These are phyloP conservation scores for Eueremaeus valkanovi DNA, from an alignment of 2,888 invertebrate genomes.

Conservation along the genomic window DNA sequence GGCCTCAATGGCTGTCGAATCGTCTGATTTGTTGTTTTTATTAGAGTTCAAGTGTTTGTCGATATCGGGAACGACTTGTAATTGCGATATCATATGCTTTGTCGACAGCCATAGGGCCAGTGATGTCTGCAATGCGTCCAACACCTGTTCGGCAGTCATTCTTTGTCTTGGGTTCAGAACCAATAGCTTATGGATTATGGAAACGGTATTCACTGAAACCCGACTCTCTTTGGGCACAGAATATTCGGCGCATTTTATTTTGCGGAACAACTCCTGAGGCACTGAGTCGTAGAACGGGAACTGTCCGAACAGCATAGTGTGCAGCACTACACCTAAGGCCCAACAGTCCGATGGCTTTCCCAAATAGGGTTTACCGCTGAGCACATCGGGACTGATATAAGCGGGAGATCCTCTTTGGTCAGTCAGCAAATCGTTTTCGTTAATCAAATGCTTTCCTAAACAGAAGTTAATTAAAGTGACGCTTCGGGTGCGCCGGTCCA, in stretches of 20 bases:
- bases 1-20: constrained; percentile 10
- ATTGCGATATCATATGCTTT: constrained; percentile 30
- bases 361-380: constrained; percentile 69
- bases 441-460: constrained; percentile 68
- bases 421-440: constrained; percentile 65
- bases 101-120: constrained; percentile 51
- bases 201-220: constrained; percentile 63
- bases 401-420: constrained; percentile 75
- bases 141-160: constrained; percentile 64
- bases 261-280: constrained; percentile 67
- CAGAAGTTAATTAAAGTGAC: constrained; percentile 72
- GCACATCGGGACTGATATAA: constrained; percentile 73
- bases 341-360: constrained; percentile 80
- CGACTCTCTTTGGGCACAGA: constrained; percentile 62
- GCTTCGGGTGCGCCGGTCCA: constrained; percentile 62
- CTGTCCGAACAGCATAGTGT: constrained; percentile 74
- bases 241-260: constrained; percentile 70
- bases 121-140: constrained; percentile 55
- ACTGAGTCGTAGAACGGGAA: constrained; percentile 74
- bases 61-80: constrained; percentile 46
- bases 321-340: constrained; percentile 72
- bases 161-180: constrained; percentile 66
- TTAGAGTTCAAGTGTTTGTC: constrained; percentile 39
- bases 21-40: background rate
- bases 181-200: constrained; percentile 64